A percentile compares a stretch with the other conserved stretches of the same genome.
phyloP scores from a whole-genome alignment of 92 coral and sea anemone genomes.

The Zoanthus sociatus region DNA sequence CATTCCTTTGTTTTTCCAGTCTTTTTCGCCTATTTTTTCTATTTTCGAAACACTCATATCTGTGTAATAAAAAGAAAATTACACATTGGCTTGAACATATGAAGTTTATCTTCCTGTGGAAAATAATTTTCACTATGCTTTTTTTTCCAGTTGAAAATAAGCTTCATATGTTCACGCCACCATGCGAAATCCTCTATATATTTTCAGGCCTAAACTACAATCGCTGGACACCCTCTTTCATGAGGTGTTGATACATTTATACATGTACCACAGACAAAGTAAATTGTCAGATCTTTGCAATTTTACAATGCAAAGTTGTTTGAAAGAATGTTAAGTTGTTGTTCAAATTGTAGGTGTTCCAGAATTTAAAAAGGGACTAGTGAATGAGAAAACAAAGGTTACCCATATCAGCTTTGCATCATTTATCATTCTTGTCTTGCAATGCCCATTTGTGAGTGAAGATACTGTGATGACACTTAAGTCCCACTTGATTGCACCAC shows the following conservation, averaged over 20 bases:
- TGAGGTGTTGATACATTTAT: background rate
- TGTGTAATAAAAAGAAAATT: too few species aligned
- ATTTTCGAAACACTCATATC: too few species aligned
- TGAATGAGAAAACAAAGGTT: background rate
- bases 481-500: constrained; percentile 1
- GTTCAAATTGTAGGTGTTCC: constrained; percentile 15
- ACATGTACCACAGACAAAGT: background rate
- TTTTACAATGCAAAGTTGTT: constrained; percentile 1
- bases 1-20: too few species aligned
- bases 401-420: constrained; percentile 14
- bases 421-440: constrained; percentile 15
- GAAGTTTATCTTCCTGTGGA: too few species aligned
- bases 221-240: background rate
- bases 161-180: too few species aligned
- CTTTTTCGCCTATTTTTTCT: too few species aligned
- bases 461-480: constrained; percentile 1
- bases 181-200: too few species aligned
- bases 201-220: background rate
- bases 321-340: too few species aligned
- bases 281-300: background rate
- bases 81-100: too few species aligned
- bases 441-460: constrained; percentile 17
- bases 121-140: too few species aligned
- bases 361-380: constrained; percentile 21
- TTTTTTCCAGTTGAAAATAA: too few species aligned